Evolutionary conservation across 64 coral and sea anemone genomes (phyloP).

Genomic region (Stylophora pistillata): DNA sequence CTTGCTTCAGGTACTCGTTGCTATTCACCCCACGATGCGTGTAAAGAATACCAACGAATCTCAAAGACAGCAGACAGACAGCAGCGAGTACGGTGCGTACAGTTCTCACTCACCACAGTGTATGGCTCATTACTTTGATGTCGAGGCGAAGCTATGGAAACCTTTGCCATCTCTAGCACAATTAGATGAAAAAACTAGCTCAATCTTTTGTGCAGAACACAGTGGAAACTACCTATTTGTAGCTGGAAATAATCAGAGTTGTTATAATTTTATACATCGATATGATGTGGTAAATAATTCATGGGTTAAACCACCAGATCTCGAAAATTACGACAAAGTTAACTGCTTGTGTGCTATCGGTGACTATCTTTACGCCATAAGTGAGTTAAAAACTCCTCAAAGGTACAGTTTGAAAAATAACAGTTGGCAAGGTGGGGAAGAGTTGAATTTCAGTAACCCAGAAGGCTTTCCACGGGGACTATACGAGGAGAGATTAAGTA

Average conservation of each 20-base stretch:
- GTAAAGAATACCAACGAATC: background rate
- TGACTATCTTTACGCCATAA: background rate
- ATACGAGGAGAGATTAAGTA: too few relatives aligned
- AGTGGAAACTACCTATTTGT: background rate
- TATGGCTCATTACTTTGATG: too few relatives aligned
- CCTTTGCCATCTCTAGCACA: background rate
- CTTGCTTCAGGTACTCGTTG: slow-evolving; percentile 4
- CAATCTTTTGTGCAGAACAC: background rate
- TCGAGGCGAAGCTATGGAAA: too few relatives aligned
- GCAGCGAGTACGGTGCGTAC: too few relatives aligned
- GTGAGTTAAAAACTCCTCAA: background rate
- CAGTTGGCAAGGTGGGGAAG: background rate
- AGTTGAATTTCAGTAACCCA: too few relatives aligned
- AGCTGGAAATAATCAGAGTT: background rate
- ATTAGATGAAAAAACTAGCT: background rate
- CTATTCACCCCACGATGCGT: background rate
- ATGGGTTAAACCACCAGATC: background rate
- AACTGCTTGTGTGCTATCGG: background rate
- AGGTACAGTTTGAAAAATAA: background rate
- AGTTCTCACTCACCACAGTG: too few relatives aligned
- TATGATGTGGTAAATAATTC: slow-evolving; percentile 8
- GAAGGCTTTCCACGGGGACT: too few relatives aligned
- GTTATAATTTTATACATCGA: background rate
- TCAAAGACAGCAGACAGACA: too few relatives aligned
- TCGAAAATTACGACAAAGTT: background rate